A percentile compares a stretch with the other conserved stretches of the same genome.
Conservation (phyloP, 2,797 vertebrate species). For the Ctenochaetus hawaiiensis region DNA sequence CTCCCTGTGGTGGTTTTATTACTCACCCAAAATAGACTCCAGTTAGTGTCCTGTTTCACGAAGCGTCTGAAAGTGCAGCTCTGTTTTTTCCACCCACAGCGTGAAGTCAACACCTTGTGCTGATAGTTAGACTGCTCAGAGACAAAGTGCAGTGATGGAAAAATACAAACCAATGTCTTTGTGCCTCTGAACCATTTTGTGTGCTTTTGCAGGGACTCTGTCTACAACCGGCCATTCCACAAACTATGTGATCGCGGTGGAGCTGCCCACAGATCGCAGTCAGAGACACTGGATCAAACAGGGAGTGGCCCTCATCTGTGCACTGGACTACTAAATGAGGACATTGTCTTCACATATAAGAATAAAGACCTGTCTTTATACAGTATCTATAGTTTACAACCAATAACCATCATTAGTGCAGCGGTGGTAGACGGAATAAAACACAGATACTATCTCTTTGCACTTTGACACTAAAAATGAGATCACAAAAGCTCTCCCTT, state of each 20-base stretch:
- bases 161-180: slow-evolving; percentile 7
- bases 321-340: slow-evolving; percentile 89
- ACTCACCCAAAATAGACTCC: slow-evolving; percentile 77
- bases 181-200: slow-evolving; percentile 29
- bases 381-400: neutral
- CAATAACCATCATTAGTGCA: neutral
- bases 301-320: slow-evolving; percentile 92
- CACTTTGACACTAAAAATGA: neutral
- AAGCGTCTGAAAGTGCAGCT: slow-evolving; percentile 67
- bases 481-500: neutral
- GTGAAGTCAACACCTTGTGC: slow-evolving; percentile 37
- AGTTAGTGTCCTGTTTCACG: slow-evolving; percentile 77
- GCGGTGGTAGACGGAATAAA: neutral
- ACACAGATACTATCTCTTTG: neutral
- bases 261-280: slow-evolving; percentile 85
- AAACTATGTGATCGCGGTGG: slow-evolving; percentile 92
- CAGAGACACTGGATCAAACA: slow-evolving; percentile 93
- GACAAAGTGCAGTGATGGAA: slow-evolving; percentile 17
- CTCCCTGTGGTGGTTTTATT: slow-evolving; percentile 70
- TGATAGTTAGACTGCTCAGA: slow-evolving; percentile 23
- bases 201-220: slow-evolving; percentile 85
- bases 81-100: slow-evolving; percentile 72
- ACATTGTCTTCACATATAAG: neutral
- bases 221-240: slow-evolving; percentile 93
- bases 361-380: neutral